Conservation (phyloP, 2,888 invertebrate species). For the Agrilus cyanescens region DNA sequence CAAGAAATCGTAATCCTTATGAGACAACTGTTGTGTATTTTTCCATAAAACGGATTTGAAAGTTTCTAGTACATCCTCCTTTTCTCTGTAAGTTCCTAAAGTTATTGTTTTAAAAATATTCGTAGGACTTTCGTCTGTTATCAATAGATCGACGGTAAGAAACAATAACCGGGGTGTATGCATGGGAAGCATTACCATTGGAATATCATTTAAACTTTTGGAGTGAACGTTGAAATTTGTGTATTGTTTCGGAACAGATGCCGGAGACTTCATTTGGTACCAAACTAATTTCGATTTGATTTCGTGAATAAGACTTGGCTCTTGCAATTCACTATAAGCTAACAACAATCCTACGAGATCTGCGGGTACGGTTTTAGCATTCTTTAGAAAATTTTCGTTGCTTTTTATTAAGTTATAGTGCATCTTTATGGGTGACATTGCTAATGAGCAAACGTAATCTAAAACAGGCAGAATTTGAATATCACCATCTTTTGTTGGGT, state of each 20-base stretch:
- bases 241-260: constrained; percentile 17
- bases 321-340: constrained; percentile 19
- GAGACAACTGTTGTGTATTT: constrained; percentile 43
- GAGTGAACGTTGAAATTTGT: constrained; percentile 4
- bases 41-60: constrained; percentile 49
- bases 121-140: constrained; percentile 2
- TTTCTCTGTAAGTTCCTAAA: constrained; percentile 40
- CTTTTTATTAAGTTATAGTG: constrained; percentile 1
- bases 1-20: constrained; percentile 33
- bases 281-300: constrained; percentile 20
- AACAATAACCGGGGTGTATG: too few relatives aligned
- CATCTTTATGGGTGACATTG: constrained; percentile 9
- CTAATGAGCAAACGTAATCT: constrained; percentile 22
- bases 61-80: constrained; percentile 38
- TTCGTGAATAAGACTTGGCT: constrained; percentile 24
- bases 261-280: constrained; percentile 23
- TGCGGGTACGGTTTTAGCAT: constrained; percentile 20
- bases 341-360: constrained; percentile 21
- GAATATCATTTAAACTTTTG: neutral
- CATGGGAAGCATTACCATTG: too few relatives aligned
- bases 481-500: constrained; percentile 14
- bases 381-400: constrained; percentile 3
- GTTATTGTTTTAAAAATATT: constrained; percentile 33
- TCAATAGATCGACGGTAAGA: too few relatives aligned
- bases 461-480: constrained; percentile 22